These are phyloP conservation scores for Brachyptera putata DNA, from an alignment of 2,888 invertebrate species.

Conservation along the genomic window DNA sequence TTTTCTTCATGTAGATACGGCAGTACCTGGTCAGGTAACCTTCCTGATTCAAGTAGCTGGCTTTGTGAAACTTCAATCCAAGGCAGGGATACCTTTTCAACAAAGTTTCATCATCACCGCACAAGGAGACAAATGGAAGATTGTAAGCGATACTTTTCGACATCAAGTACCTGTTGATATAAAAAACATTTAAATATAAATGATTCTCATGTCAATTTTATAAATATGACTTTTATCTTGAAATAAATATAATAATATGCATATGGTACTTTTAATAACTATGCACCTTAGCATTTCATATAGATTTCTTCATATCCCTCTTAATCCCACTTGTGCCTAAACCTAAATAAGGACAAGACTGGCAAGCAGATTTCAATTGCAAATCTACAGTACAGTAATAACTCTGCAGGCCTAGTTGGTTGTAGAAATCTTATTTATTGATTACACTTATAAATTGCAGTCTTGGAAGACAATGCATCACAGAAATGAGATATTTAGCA, in stretches of 20 bases:
- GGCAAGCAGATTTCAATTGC: too few relatives aligned
- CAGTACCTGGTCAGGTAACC: constrained; percentile 71
- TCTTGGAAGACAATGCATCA: constrained; percentile 4
- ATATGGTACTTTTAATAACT: too few relatives aligned
- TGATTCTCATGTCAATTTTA: neutral
- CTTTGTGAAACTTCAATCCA: constrained; percentile 66
- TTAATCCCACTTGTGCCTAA: too few relatives aligned
- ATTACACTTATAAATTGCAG: too few relatives aligned
- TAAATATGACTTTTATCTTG: too few relatives aligned
- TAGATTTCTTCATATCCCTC: too few relatives aligned
- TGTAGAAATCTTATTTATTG: too few relatives aligned
- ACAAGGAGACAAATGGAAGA: constrained; percentile 88
- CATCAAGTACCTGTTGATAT: constrained; percentile 49
- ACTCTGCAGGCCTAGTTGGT: too few relatives aligned
- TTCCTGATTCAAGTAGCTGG: constrained; percentile 82
- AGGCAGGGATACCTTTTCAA: constrained; percentile 63
- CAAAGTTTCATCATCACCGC: constrained; percentile 86
- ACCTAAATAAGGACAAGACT: too few relatives aligned
- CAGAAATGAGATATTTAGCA: neutral
- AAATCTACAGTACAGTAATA: too few relatives aligned
- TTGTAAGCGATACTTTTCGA: constrained; percentile 84
- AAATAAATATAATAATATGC: too few relatives aligned
- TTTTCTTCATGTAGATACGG: constrained; percentile 52
- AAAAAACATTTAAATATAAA: constrained; percentile 1
- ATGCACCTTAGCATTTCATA: too few relatives aligned